Evolutionary conservation across 37 sponge, comb jelly and placozoan genomes (phyloP).

Genomic region (Hormiphora californensis): DNA sequence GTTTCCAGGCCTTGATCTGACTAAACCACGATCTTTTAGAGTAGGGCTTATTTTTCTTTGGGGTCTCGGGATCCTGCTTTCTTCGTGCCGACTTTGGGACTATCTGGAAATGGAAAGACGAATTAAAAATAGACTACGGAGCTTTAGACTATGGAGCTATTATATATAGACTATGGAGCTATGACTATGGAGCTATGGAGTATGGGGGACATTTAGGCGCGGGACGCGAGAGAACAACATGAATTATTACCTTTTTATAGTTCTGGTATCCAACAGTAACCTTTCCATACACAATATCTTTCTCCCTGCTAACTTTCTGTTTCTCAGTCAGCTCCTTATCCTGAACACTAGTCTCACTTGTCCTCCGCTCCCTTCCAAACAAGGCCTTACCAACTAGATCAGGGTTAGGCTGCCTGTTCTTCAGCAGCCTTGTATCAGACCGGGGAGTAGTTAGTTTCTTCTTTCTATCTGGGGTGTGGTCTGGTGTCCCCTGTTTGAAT

Average conservation of each 20-base stretch:
- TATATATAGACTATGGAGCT: too few relatives aligned
- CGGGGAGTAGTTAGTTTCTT: neutral
- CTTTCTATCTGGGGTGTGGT: neutral
- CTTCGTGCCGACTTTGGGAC: neutral
- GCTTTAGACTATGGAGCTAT: too few relatives aligned
- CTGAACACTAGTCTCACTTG: neutral
- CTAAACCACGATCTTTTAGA: constrained; percentile 32
- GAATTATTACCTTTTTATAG: neutral
- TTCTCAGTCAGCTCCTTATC: constrained; percentile 25
- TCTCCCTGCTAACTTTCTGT: neutral
- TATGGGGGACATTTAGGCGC: too few relatives aligned
- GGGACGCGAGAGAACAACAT: too few relatives aligned
- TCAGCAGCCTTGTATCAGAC: neutral
- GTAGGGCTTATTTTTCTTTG: constrained; percentile 10
- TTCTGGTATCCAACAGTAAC: constrained; percentile 41
- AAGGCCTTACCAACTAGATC: neutral
- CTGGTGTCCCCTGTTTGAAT: neutral
- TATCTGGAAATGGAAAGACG: too few relatives aligned
- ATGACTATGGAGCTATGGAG: too few relatives aligned
- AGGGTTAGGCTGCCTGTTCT: neutral
- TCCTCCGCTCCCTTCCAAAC: neutral
- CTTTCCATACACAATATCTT: constrained; percentile 15
- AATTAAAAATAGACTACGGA: too few relatives aligned
- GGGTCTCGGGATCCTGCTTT: neutral
- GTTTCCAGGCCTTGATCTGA: neutral